These are phyloP conservation scores for Ophraella communa DNA, from an alignment of 2,888 invertebrate genomes.

Conservation along the genomic window DNA sequence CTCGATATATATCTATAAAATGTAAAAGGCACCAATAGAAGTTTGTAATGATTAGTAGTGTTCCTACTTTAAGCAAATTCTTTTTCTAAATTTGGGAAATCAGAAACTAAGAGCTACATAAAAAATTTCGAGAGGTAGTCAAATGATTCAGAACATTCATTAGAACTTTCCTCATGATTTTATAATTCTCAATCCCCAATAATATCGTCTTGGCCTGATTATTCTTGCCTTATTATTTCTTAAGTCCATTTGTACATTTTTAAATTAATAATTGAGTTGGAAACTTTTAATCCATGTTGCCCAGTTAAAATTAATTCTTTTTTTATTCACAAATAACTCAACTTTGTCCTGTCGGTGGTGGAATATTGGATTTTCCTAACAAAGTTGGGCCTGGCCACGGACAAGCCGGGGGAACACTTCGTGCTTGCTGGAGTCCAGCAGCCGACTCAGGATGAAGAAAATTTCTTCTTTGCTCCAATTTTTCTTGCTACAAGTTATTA, in stretches of 20 bases:
- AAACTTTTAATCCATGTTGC: constrained; percentile 40
- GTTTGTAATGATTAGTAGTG: too few relatives aligned
- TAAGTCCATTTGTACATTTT: neutral
- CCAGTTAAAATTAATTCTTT: constrained; percentile 43
- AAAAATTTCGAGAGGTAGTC: too few relatives aligned
- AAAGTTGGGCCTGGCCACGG: constrained; percentile 84
- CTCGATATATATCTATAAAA: too few relatives aligned
- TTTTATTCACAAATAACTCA: constrained; percentile 50
- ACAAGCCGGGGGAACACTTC: constrained; percentile 68
- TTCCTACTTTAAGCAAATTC: too few relatives aligned
- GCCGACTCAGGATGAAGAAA: constrained; percentile 90
- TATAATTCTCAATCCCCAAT: neutral
- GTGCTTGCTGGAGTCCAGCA: constrained; percentile 63
- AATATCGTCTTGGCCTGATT: neutral
- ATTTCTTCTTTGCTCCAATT: constrained; percentile 81
- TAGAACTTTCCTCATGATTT: neutral
- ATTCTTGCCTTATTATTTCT: neutral
- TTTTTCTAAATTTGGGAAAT: too few relatives aligned
- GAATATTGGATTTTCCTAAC: constrained; percentile 41
- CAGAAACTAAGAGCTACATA: too few relatives aligned
- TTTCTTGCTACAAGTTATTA: constrained; percentile 70
- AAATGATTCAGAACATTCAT: neutral
- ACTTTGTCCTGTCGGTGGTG: constrained; percentile 51
- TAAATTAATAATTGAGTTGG: neutral
- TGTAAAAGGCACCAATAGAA: too few relatives aligned